A percentile compares a stretch with the other conserved stretches of the same genome.
Conservation (phyloP, 2,113 vertebrate species). For the Psettodes erumei region DNA sequence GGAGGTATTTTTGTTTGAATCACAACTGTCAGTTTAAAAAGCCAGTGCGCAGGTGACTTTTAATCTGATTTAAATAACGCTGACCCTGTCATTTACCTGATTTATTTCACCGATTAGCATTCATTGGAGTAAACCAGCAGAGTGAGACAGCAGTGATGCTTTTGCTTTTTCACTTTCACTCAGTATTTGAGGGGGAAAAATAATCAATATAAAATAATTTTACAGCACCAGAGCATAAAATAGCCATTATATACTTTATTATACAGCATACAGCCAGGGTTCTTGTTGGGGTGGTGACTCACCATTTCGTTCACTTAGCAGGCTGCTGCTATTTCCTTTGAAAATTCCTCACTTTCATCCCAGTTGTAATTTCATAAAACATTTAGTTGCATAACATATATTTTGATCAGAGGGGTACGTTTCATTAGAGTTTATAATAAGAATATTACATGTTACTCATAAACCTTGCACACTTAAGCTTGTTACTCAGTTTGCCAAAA, state of each 20-base stretch:
- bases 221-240: background rate
- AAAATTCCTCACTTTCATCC: background rate
- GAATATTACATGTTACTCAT: background rate
- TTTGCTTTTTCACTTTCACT: constrained; percentile 1
- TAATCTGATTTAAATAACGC: constrained; percentile 44
- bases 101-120: constrained; percentile 39
- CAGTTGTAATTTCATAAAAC: background rate
- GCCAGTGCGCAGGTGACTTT: constrained; percentile 25
- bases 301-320: background rate
- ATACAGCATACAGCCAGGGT: background rate
- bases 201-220: constrained; percentile 21
- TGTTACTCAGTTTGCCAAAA: background rate
- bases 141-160: background rate
- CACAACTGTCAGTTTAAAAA: constrained; percentile 13
- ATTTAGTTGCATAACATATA: background rate
- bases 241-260: background rate
- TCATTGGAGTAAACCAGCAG: background rate
- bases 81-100: constrained; percentile 39
- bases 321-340: background rate
- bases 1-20: background rate
- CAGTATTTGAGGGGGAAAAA: background rate
- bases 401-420: background rate
- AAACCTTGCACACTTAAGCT: background rate
- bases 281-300: background rate
- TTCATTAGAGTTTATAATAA: background rate